phyloP scores from a whole-genome alignment of 2,888 invertebrate species.

The Plagiodera versicolora region DNA sequence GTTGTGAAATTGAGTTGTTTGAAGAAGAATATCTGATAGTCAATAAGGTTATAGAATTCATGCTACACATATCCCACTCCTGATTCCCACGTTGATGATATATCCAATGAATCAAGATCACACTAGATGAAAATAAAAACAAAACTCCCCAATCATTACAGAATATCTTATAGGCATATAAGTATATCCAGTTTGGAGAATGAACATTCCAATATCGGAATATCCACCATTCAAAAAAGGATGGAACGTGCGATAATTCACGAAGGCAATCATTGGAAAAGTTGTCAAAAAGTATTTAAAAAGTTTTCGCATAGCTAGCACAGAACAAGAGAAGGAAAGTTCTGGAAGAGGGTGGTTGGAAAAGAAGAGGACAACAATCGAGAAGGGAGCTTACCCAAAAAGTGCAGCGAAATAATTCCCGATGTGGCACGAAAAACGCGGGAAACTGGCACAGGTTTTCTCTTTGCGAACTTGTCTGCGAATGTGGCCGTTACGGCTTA shows the following conservation, averaged over 20 bases:
- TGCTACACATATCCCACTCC: too few species aligned
- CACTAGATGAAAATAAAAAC: too few species aligned
- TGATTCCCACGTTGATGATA: too few species aligned
- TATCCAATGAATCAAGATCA: too few species aligned
- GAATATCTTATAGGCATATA: too few species aligned
- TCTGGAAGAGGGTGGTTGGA: not conserved
- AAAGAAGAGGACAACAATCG: constrained; percentile 11
- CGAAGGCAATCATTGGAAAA: constrained; percentile 20
- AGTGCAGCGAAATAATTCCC: constrained; percentile 39
- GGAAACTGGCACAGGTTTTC: constrained; percentile 39
- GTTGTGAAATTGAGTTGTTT: too few species aligned
- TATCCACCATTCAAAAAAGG: constrained; percentile 36
- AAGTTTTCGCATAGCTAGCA: constrained; percentile 18
- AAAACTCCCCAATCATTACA: too few species aligned
- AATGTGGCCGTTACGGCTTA: constrained; percentile 51
- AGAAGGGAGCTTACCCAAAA: constrained; percentile 32
- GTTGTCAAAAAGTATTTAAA: constrained; percentile 24
- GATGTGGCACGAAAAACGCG: constrained; percentile 26
- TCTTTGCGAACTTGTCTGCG: constrained; percentile 45
- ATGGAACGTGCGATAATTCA: constrained; percentile 19
- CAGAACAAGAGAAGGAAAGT: constrained; percentile 21
- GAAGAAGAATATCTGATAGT: too few species aligned
- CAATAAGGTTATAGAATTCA: too few species aligned
- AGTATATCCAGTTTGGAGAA: constrained; percentile 33
- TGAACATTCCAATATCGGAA: constrained; percentile 36